Evolutionary conservation across 1,140 invertebrate species (phyloP).

Genomic region (Oreohelix idahoensis): DNA sequence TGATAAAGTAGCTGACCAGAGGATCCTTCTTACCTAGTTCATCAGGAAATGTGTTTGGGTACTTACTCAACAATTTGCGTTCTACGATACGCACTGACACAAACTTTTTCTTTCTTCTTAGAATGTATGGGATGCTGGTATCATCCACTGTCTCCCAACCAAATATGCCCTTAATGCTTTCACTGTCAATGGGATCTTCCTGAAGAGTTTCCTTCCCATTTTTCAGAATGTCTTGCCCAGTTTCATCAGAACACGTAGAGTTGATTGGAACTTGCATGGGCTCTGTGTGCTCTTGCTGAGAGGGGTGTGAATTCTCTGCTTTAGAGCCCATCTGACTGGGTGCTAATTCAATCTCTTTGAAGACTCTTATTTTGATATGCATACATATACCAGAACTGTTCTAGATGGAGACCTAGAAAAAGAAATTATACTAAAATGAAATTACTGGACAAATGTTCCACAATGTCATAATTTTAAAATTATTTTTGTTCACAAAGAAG

Average conservation of each 20-base stretch:
- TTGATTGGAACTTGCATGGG: conserved; percentile 19
- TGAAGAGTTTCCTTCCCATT: conserved; percentile 38
- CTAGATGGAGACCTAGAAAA: neutral
- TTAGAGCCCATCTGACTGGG: too few relatives aligned
- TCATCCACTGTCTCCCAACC: conserved; percentile 90
- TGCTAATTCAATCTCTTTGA: neutral
- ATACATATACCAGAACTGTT: neutral
- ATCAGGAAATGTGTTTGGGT: conserved; percentile 73
- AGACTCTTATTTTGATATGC: neutral
- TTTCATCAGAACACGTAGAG: neutral
- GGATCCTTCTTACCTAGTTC: conserved; percentile 67
- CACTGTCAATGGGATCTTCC: conserved; percentile 57
- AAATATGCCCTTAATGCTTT: conserved; percentile 82
- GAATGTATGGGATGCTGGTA: conserved; percentile 89
- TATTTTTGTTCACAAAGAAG: too few relatives aligned
- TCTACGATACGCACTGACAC: conserved; percentile 93
- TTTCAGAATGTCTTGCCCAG: conserved; percentile 6
- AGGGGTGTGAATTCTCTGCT: neutral
- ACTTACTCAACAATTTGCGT: conserved; percentile 75
- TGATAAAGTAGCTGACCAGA: conserved; percentile 92
- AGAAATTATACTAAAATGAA: too few relatives aligned
- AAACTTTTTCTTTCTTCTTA: conserved; percentile 86
- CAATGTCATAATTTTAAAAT: too few relatives aligned
- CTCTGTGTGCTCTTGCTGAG: neutral
- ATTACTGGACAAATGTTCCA: too few relatives aligned